Evolutionary conservation across 1,140 invertebrate species (phyloP).

Genomic region (Gryon sp.): DNA sequence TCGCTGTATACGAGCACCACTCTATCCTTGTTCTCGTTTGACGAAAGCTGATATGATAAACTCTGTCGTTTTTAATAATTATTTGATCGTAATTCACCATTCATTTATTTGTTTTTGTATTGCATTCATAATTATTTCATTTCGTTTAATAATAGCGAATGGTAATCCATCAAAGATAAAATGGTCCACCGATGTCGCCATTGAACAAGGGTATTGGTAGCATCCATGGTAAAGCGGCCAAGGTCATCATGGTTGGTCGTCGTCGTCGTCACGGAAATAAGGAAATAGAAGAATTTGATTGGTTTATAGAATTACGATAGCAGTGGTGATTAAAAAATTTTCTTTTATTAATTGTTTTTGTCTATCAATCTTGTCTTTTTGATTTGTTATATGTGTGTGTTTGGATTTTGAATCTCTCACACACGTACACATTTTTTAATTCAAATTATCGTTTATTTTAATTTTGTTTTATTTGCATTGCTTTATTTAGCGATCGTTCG

Average conservation of each 20-base stretch:
- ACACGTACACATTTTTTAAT: slow-evolving; percentile 26
- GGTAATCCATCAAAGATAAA: slow-evolving; percentile 17
- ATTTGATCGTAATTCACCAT: slow-evolving; percentile 20
- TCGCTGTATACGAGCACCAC: slow-evolving; percentile 82
- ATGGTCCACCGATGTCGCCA: slow-evolving; percentile 45
- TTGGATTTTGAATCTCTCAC: slow-evolving; percentile 35
- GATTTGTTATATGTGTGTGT: slow-evolving; percentile 39
- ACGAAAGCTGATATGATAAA: slow-evolving; percentile 78
- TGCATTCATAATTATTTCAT: slow-evolving; percentile 22
- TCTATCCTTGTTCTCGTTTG: slow-evolving; percentile 80
- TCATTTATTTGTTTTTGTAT: slow-evolving; percentile 13
- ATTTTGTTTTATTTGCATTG: slow-evolving; percentile 20
- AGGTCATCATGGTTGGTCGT: slow-evolving; percentile 58
- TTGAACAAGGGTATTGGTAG: slow-evolving; percentile 21
- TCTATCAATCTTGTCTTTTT: slow-evolving; percentile 19
- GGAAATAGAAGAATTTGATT: slow-evolving; percentile 80
- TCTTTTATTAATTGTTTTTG: slow-evolving; percentile 42
- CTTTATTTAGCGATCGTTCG: slow-evolving; percentile 39
- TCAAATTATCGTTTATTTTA: slow-evolving; percentile 31
- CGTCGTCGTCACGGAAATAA: slow-evolving; percentile 75
- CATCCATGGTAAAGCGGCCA: slow-evolving; percentile 47
- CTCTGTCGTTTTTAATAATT: slow-evolving; percentile 67
- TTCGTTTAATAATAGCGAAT: slow-evolving; percentile 9
- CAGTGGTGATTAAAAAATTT: slow-evolving; percentile 59
- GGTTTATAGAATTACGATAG: slow-evolving; percentile 68